Conservation (phyloP, 2,797 vertebrate species). For the Rhyacichthys aspro region DNA sequence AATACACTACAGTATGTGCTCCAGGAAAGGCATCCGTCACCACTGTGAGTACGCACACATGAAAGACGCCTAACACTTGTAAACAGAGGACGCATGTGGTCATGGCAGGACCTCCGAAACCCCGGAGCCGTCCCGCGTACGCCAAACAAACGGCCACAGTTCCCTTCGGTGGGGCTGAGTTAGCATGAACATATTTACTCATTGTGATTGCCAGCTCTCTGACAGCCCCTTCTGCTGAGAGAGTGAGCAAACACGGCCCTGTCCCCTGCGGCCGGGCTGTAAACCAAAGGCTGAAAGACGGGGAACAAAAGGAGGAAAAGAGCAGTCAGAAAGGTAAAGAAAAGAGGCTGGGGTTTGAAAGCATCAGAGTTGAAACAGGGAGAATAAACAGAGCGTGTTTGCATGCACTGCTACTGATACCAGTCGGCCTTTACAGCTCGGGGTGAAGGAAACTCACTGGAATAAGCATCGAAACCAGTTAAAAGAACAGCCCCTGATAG, state of each 20-base stretch:
- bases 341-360: slow-evolving; percentile 48
- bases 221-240: slow-evolving; percentile 68
- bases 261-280: slow-evolving; percentile 44
- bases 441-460: slow-evolving; percentile 5
- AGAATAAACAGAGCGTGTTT: slow-evolving; percentile 48
- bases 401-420: slow-evolving; percentile 40
- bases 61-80: slow-evolving; percentile 60
- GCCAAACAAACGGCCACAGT: slow-evolving; percentile 57
- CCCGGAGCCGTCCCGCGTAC: slow-evolving; percentile 16
- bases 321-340: slow-evolving; percentile 60
- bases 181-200: slow-evolving; percentile 73
- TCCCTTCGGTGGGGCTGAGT: slow-evolving; percentile 45
- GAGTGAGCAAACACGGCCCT: slow-evolving; percentile 67
- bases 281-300: slow-evolving; percentile 56
- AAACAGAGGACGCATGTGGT: slow-evolving; percentile 44
- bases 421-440: slow-evolving; percentile 9
- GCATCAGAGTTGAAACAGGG: slow-evolving; percentile 35
- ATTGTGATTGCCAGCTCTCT: slow-evolving; percentile 70
- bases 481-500: neutral
- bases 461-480: neutral
- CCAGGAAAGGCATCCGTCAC: slow-evolving; percentile 40
- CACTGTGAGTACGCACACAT: slow-evolving; percentile 25
- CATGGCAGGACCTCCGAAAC: slow-evolving; percentile 32
- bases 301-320: slow-evolving; percentile 62
- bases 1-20: slow-evolving; percentile 38